Conservation (phyloP, 1,140 invertebrate species). For the Augochlora pura region DNA sequence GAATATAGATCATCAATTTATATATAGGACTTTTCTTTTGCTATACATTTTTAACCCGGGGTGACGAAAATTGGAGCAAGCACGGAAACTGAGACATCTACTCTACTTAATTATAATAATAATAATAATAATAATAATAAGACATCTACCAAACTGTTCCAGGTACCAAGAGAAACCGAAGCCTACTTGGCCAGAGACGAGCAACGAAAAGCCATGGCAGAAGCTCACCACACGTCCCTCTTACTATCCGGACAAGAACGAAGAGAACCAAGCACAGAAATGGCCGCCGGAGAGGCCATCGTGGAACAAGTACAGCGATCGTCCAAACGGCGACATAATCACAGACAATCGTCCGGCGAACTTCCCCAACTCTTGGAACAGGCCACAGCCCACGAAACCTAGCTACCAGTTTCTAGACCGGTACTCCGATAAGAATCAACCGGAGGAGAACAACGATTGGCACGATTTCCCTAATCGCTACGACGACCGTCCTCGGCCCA, state of each 20-base stretch:
- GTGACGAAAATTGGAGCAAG: too few relatives aligned
- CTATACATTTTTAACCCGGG: too few relatives aligned
- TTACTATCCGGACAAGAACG: constrained; percentile 63
- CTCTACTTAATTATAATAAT: too few relatives aligned
- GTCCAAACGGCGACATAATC: constrained; percentile 80
- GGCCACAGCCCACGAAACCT: constrained; percentile 62
- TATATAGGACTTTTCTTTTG: too few relatives aligned
- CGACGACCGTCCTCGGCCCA: constrained; percentile 55
- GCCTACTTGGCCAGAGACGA: constrained; percentile 67
- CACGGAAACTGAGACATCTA: too few relatives aligned
- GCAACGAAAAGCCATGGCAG: constrained; percentile 72
- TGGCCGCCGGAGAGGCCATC: constrained; percentile 76
- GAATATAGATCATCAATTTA: too few relatives aligned
- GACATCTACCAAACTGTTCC: background rate
- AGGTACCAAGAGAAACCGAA: constrained; percentile 75
- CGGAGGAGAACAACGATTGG: constrained; percentile 65
- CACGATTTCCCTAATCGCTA: constrained; percentile 69
- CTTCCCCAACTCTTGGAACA: constrained; percentile 81
- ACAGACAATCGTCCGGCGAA: constrained; percentile 85
- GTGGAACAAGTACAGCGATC: constrained; percentile 71
- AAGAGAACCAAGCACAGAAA: constrained; percentile 72
- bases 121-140: too few relatives aligned
- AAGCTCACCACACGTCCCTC: constrained; percentile 58
- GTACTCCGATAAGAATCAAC: constrained; percentile 61
- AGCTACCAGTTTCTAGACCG: constrained; percentile 70